Conservation (phyloP, 1,140 invertebrate genomes). For the Drosophila miranda region DNA sequence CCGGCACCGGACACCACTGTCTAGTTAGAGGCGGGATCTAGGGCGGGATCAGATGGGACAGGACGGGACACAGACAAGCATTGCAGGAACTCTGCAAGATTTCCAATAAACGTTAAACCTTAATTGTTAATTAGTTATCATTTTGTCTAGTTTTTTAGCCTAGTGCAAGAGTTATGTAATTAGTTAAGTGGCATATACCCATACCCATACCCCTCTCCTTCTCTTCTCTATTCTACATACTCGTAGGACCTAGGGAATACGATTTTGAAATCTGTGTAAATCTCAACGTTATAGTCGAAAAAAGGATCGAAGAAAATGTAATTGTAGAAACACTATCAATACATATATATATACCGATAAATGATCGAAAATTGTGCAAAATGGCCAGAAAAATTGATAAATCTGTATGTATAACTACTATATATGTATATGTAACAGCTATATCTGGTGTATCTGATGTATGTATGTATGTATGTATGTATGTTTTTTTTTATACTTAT, state of each 20-base stretch:
- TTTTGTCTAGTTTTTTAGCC: constrained; percentile 77
- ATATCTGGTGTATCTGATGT: constrained; percentile 7
- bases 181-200: constrained; percentile 67
- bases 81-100: constrained; percentile 51
- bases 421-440: constrained; percentile 36
- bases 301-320: constrained; percentile 33
- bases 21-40: constrained; percentile 11
- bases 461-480: constrained; percentile 17
- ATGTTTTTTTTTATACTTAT: constrained; percentile 30
- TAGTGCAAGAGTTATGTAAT: constrained; percentile 80
- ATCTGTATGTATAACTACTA: constrained; percentile 19
- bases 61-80: constrained; percentile 27
- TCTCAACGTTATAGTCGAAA: constrained; percentile 66
- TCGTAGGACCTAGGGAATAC: constrained; percentile 32
- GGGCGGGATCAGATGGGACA: not conserved
- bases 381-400: constrained; percentile 16
- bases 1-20: constrained; percentile 66
- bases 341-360: not conserved
- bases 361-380: constrained; percentile 10
- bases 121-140: constrained; percentile 81
- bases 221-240: constrained; percentile 45
- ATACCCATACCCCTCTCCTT: constrained; percentile 14
- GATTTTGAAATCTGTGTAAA: constrained; percentile 55
- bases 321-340: constrained; percentile 28
- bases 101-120: constrained; percentile 80